Base-by-base conservation (phyloP, 2,113 vertebrate species). In the Aphyosemion australe region DNA sequence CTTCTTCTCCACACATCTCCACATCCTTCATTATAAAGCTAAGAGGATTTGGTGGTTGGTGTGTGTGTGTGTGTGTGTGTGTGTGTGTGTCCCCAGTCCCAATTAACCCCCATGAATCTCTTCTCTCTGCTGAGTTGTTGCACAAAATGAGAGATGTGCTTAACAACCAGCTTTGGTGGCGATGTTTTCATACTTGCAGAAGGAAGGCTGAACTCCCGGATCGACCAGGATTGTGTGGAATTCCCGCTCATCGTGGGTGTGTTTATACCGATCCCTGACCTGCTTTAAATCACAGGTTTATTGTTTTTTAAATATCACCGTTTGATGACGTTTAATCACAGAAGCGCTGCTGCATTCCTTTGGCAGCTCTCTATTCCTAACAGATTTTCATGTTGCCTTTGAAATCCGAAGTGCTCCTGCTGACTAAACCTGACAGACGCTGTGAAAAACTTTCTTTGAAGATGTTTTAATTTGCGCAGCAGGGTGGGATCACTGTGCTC, bases 1-100 rank as follows among this genome's bases (percentile, higher is more conserved):
- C 50, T 74, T 58, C 50, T 62, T 56, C 54, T 75, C 59, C 65
- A 55, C 65, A 62, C 57, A 61, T 73, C 69, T 80, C 72, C 48
- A 59, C 76, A 78, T 79, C 75, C 86, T 88, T 90, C 87, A 87
- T 90, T 86, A 89, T 83, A 90, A 74, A 84, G 80, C 78, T 89
- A 89, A 89, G 89, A 89, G 89, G 89, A 90, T 90, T 89, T 88
- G 60, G 75, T 78, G 66, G 52, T 69, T 47, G 46, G n/a, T 16
- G 64, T 53, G 34, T 61, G 72, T 69, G 64, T 54, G 34, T 60
- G 49, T 70, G 79, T 58, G 57, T 66, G 55, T 61, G 56, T 74
- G 51, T 72, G 59, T 59, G 62, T 73, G 58, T 84, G 79, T 87
- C 71, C 78, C 84, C 47, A 73, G 84, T 89, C 83, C 86, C 86